A percentile compares a stretch with the other conserved stretches of the same genome.
Evolutionary conservation across 37 sponge, comb jelly and placozoan genomes (phyloP).

Genomic region (Beroe ovata): DNA sequence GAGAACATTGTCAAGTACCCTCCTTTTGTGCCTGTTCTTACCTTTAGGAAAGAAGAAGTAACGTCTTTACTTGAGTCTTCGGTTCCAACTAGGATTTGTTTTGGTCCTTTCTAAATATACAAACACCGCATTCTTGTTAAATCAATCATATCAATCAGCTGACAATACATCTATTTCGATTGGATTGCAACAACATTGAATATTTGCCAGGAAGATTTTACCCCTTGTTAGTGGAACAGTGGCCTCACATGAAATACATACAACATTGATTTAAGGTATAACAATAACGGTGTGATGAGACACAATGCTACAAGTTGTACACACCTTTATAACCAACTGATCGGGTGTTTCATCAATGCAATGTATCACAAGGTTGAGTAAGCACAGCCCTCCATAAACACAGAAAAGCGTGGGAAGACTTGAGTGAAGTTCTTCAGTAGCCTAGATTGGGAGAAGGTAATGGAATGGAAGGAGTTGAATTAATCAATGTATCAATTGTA

Average conservation of each 20-base stretch:
- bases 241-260: too few species aligned
- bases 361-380: constrained; percentile 19
- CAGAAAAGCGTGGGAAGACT: not conserved
- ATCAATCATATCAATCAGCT: not conserved
- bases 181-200: not conserved
- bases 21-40: too few species aligned
- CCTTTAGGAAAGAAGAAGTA: too few species aligned
- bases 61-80: not conserved
- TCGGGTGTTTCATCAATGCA: constrained; percentile 11
- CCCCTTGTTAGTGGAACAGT: too few species aligned
- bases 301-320: too few species aligned
- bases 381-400: not conserved
- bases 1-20: too few species aligned
- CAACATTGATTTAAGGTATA: too few species aligned
- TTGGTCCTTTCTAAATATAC: not conserved
- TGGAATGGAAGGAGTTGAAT: too few species aligned
- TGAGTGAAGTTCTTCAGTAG: not conserved
- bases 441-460: too few species aligned
- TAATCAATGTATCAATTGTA: too few species aligned
- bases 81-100: not conserved
- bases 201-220: too few species aligned
- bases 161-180: not conserved
- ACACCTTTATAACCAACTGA: not conserved
- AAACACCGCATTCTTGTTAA: not conserved
- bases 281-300: too few species aligned